Evolutionary conservation across 2,113 vertebrate genomes (phyloP), one percentile per base, ranked within the genome.

Genomic region (Halichoerus grypus): DNA sequence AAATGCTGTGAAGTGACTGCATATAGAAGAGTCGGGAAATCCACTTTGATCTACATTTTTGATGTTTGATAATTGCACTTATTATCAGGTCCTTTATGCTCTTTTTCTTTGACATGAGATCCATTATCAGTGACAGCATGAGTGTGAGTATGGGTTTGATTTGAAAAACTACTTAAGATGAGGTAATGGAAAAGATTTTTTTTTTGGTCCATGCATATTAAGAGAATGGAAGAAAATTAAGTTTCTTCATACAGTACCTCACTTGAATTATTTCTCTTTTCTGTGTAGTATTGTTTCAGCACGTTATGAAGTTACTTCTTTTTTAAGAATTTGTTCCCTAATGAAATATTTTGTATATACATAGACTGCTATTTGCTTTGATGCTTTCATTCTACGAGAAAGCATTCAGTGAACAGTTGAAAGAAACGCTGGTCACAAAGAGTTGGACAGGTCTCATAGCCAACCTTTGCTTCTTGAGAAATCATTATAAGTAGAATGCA

Each of bases 41-140:
- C 98, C 97, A 98, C 98, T 99, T 98, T 98, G 98, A 99, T 99
- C 98, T 99, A 98, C 98, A 98, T 98, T 99, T 99, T 98, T 98
- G 98, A 99, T 98, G 98, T 98, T 98, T 98, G 98, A 98, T 99
- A 98, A 99, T 99, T 98, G 98, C 98, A 82, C 98, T 98, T 98
- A 99, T 98, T 99, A 99, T 99, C 97, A 87, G 98, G 97, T 98
- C 98, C 98, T 99, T 98, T 98, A 97, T 98, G 97, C 94, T 98
- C 97, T 97, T 98, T 98, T 98, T 98, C 97, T 98, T 98, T 99
- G 98, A 99, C 98, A 98, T 61, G 83, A 98, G 98, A 99, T 98
- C 98, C 98, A 99, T 99, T 99, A 99, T 98, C 98, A 96, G 97
- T 98, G 98, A 98, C 98, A 98, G 98, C 98, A 55, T 98, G 98